Base-by-base conservation (phyloP, 2,888 invertebrate genomes). In the Cryptus armator region DNA sequence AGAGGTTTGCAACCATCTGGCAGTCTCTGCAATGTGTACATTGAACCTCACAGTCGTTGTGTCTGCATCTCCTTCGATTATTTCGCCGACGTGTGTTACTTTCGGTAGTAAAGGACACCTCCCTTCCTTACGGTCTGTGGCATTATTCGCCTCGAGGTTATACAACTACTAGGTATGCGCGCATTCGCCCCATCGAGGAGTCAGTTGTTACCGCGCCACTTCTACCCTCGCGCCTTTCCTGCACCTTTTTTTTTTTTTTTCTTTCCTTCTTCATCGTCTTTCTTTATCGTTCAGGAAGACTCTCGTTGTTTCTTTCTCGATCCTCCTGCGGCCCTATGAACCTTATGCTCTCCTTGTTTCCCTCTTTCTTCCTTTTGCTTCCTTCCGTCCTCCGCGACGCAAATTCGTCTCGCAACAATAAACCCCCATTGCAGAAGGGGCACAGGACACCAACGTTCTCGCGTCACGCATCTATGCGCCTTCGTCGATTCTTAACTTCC, bases 331-430 rank as follows among this genome's bases (percentile, higher is more conserved):
- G 53, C 48, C 72, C 2, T 24, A 9, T 1, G 37, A 37, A 37
- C 79, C 48, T 59, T 83, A 53, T 56, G 72, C 59, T 37, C 79
- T 66, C 85, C 89, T 90, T 90, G 86, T 87, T 90, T 90, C 83
- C 90, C 89, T 91, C 90, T 90, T 88, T 88, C 86, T 89, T 90
- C 84, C 89, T 90, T 90, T 90, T 90, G 82, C 90, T 90, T 91
- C 90, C 90, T 88, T 88, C 86, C 87, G 78, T 86, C 86, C 87
- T 83, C 74, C 67, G 62, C 86, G 88, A 9, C 51, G 64, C 67
- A 14, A n/a, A 53, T 86, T 68, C 87, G 90, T 92, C 90, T 90
- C 90, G 91, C 92, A 89, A 91, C 91, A 91, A 90, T 92, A 90
- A 91, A 88, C 89, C 87, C 88, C 87, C 32, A 51, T 67, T 44